Evolutionary conservation across 2,797 vertebrate species (phyloP), one percentile per base, ranked within the genome.

Genomic region (Acridotheres tristis): DNA sequence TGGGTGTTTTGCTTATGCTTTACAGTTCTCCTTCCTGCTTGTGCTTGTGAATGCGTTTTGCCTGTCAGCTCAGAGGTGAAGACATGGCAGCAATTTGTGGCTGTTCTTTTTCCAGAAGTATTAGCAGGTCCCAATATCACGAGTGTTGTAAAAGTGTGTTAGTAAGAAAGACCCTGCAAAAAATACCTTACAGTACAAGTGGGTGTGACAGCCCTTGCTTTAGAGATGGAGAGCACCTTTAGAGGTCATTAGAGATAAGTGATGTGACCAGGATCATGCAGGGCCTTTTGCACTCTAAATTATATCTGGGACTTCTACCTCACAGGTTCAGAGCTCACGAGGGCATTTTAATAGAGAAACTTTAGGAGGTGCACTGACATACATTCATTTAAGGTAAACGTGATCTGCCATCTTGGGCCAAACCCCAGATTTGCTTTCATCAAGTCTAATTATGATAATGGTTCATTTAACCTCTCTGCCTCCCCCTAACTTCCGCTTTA

Each of bases 401-500:
- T 91, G 88, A 96, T 93, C 94, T 96, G 91, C 94, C 94, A 94
- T 95, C 83, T 96, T 96, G 95, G 94, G 76, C 93, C 91, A 94
- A 96, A 91, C 77, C 89, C 89, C 89, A 96, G 93, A 94, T 94
- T 93, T 95, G 89, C 91, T 96, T 97, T 96, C 93, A 94, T 95
- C 95, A 96, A 94, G 58, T 95, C 73, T 94, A 94, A 95, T 96
- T 95, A 96, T 93, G 93, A 92, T 96, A 96, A 96, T 96, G 95
- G 94, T 95, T 97, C 94, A 63, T 96, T 96, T 96, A 93, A 96
- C 95, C 94, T 96, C 89, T 93, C 89, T 96, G 95, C 88, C 93
- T 95, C 77, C 83, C 88, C 85, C 88, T 96, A 96, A 96, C 94
- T 96, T 96, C 77, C 0, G 29, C 85, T 92, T 92, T 94, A 93